Base-by-base conservation (phyloP, 2,888 invertebrate genomes). In the Catocala fraxini region DNA sequence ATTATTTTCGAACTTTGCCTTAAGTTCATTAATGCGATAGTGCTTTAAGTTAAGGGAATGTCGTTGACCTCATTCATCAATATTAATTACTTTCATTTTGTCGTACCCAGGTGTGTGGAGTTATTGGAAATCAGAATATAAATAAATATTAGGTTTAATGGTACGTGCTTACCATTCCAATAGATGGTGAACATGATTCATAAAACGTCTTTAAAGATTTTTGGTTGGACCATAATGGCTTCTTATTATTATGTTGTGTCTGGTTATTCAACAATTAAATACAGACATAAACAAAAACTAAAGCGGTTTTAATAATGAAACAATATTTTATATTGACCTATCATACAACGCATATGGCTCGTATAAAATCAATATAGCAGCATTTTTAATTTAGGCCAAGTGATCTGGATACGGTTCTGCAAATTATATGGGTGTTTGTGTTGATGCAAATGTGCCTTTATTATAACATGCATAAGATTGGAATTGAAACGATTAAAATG, bases 351-450 rank as follows among this genome's bases (percentile, higher is more conserved):
- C 55, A 73, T 66, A 72, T 62, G 68, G 58, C 59, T 62, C 59
- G 48, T 69, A 63, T 12, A 51, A 71, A 77, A 59, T 69, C 61
- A 71, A 61, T 65, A 65, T 61, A 13, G 68, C 58, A 68, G 61
- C 65, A 66, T 71, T 73, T 76, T 65, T 63, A 42, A 75, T 68
- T 71, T 63, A 73, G 68, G 67, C 65, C 82, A 79, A 78, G 75
- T 75, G 59, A 74, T 68, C 68, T 53, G 65, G 69, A 73, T 73
- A 71, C 68, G 71, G 70, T 65, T 65, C 65, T 69, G 70, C 62
- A 73, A 69, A 71, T 74, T 73, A 74, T 76, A 75, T 66, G 63
- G 59, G 34, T 53, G 51, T 33, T 12, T 13, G 12, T 49, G 46
- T 51, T 51, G 42, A 56, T 53, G 56, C 2, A 68, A 63, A 59